These are phyloP conservation scores for Zootermopsis nevadensis DNA, from an alignment of 2,888 invertebrate species.

Conservation along the genomic window DNA sequence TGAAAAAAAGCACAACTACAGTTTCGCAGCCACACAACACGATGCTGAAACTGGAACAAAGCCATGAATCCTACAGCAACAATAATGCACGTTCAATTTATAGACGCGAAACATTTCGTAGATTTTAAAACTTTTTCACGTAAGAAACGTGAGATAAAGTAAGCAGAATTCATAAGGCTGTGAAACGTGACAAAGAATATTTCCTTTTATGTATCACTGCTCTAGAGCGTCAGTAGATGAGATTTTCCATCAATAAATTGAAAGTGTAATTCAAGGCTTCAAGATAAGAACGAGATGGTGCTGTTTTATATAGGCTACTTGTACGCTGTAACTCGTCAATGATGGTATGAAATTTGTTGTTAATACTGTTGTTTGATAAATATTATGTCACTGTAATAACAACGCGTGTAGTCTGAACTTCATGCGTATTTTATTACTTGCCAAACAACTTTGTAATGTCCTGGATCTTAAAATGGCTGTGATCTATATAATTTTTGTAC, in stretches of 20 bases:
- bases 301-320: slow-evolving; percentile 19
- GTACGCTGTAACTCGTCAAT: not conserved
- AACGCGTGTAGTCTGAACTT: slow-evolving; percentile 18
- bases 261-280: not conserved
- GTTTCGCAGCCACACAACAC: not conserved
- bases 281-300: not conserved
- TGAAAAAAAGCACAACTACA: not conserved
- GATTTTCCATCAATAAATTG: not conserved
- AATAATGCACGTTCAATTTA: not conserved
- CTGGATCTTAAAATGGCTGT: slow-evolving; percentile 42
- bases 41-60: not conserved
- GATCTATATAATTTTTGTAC: slow-evolving; percentile 44
- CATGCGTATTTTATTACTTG: slow-evolving; percentile 19
- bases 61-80: not conserved
- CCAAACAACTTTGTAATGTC: slow-evolving; percentile 12
- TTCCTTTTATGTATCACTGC: not conserved
- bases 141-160: not conserved
- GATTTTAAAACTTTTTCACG: not conserved
- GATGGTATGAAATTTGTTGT: slow-evolving; percentile 7
- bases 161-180: not conserved
- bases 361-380: slow-evolving; percentile 15
- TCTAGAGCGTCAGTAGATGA: not conserved
- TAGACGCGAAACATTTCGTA: not conserved
- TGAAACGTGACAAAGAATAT: not conserved
- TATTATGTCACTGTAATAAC: slow-evolving; percentile 12